phyloP scores from a whole-genome alignment of 92 coral and sea anemone genomes.

The Chrysogorgia sp. region DNA sequence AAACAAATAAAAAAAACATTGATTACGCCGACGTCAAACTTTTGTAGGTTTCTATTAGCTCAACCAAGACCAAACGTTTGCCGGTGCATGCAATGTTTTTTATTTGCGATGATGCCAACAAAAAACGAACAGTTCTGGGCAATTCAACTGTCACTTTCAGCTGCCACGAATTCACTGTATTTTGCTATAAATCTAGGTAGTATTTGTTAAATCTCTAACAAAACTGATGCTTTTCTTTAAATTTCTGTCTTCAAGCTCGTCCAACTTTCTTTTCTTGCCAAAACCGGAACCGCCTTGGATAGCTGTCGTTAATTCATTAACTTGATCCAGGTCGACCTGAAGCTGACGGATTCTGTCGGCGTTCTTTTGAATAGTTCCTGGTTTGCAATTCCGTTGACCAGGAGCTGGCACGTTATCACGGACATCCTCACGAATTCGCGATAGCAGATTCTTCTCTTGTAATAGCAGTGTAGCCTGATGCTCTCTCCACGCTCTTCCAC shows the following conservation, averaged over 20 bases:
- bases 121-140: no score
- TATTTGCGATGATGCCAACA: no score
- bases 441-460: not conserved
- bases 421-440: not conserved
- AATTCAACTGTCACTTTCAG: no score
- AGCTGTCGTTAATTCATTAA: not conserved
- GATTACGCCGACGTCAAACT: no score
- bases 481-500: not conserved
- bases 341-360: conserved; percentile 39
- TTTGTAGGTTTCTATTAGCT: no score
- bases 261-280: conserved; percentile 9
- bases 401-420: not conserved
- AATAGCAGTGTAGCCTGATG: conserved; percentile 2
- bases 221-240: not conserved
- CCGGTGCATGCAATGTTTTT: no score
- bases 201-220: no score
- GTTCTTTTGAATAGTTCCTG: conserved; percentile 37
- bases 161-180: no score
- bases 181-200: no score
- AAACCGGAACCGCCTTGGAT: not conserved
- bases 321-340: not conserved
- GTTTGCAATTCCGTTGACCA: conserved; percentile 14
- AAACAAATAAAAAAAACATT: no score
- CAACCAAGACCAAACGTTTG: no score
- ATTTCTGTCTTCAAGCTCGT: conserved; percentile 10